These are phyloP conservation scores for Parapristionchus giblindavisi DNA, from an alignment of 2,888 invertebrate species.

Conservation along the genomic window DNA sequence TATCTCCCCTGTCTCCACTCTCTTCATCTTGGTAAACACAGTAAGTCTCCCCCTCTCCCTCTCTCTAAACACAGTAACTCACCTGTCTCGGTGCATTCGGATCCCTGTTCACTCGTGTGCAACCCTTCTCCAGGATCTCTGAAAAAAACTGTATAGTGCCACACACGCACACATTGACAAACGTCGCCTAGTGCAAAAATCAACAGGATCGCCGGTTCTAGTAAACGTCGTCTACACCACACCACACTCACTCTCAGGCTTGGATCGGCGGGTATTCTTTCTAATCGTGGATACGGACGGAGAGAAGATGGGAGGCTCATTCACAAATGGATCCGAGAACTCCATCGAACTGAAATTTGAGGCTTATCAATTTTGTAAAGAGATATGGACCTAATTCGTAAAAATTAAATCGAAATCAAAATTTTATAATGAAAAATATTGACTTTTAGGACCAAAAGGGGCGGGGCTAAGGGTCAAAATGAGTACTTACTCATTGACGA, in stretches of 20 bases:
- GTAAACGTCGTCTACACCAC: constrained; percentile 13
- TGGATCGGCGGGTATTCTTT: constrained; percentile 35
- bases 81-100: constrained; percentile 40
- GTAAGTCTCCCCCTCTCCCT: too few relatives aligned
- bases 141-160: too few relatives aligned
- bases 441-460: background rate
- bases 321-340: constrained; percentile 31
- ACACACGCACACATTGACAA: too few relatives aligned
- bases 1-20: too few relatives aligned
- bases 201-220: background rate
- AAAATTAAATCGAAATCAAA: background rate
- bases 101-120: constrained; percentile 38
- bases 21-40: too few relatives aligned
- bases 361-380: constrained; percentile 1
- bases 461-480: too few relatives aligned
- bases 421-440: background rate
- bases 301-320: constrained; percentile 39
- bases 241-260: constrained; percentile 37
- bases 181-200: constrained; percentile 12
- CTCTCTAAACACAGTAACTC: background rate
- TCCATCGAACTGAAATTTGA: constrained; percentile 25
- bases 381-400: background rate
- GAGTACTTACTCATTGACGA: constrained; percentile 31
- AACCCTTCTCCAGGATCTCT: constrained; percentile 39
- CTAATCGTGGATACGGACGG: constrained; percentile 38